Percentiles rank a stretch among this genome's conserved stretches.
These are phyloP conservation scores for Ibidorhyncha struthersii DNA, from an alignment of 2,113 vertebrate genomes.

Conservation along the genomic window DNA sequence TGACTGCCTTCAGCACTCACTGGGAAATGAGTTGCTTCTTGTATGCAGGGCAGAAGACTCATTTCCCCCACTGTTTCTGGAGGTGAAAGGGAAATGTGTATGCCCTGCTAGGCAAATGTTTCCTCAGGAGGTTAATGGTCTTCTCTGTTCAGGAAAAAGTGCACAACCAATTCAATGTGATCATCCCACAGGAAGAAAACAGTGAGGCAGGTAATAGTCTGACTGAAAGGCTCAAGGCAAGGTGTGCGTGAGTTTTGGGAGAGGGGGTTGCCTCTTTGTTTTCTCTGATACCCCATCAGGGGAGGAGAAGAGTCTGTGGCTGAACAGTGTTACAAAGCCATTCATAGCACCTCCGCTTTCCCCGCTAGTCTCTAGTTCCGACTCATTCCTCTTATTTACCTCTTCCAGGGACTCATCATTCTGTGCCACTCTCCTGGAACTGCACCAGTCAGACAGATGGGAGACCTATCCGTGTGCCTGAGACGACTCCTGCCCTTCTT, in stretches of 20 bases:
- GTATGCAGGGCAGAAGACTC: neutral
- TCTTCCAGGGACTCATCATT: neutral
- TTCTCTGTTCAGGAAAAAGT: neutral
- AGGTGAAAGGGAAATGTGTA: fast-evolving
- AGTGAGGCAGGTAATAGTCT: neutral
- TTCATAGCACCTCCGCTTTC: neutral
- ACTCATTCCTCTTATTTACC: neutral
- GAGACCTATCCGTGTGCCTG: neutral
- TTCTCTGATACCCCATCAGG: neutral
- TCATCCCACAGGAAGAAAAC: neutral
- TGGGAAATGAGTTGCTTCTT: neutral
- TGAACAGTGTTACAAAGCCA: neutral
- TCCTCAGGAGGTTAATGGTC: neutral
- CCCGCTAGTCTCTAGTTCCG: fast-evolving
- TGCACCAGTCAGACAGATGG: neutral
- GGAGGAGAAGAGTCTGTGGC: neutral
- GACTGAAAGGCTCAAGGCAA: neutral
- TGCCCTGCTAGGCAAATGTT: neutral
- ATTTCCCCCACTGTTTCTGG: neutral
- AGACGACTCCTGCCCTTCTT: neutral
- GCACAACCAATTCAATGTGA: neutral
- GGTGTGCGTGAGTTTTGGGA: neutral
- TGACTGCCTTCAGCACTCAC: neutral
- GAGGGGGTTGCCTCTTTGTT: fast-evolving
- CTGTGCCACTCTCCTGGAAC: neutral